Percentiles rank a stretch among this genome's conserved stretches.
Conservation (phyloP, 1,140 invertebrate species). For the Lepidostoma basale region DNA sequence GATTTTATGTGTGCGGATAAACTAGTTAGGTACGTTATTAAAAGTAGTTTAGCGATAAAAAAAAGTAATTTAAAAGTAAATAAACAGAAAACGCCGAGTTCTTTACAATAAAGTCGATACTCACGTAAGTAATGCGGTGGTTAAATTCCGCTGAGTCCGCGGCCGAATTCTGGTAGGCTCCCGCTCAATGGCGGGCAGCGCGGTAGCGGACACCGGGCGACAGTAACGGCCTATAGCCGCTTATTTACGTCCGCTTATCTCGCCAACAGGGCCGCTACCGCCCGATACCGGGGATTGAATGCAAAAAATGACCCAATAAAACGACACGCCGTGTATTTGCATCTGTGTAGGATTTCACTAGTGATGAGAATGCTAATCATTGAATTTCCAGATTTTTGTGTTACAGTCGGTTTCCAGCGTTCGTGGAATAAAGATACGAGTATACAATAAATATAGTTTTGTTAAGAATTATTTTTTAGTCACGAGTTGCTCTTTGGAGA, state of each 20-base stretch:
- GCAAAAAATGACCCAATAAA: conserved; percentile 40
- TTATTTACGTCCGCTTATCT: conserved; percentile 44
- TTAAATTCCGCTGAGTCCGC: neutral
- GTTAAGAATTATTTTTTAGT: too few species aligned
- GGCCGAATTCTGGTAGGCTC: neutral
- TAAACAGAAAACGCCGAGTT: too few species aligned
- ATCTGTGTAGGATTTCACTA: neutral
- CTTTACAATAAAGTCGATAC: too few species aligned
- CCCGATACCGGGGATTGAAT: conserved; percentile 28
- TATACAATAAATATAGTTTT: too few species aligned
- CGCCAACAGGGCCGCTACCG: conserved; percentile 22
- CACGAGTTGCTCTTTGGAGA: too few species aligned
- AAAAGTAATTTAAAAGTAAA: too few species aligned
- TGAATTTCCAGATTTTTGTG: too few species aligned
- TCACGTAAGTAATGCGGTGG: neutral
- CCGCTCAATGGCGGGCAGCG: conserved; percentile 7
- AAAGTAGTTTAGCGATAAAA: too few species aligned
- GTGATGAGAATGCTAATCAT: neutral
- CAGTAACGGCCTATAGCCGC: conserved; percentile 41
- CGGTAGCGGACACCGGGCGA: conserved; percentile 33
- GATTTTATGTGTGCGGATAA: too few species aligned
- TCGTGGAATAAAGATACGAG: too few species aligned
- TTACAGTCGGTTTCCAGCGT: too few species aligned
- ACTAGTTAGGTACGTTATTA: too few species aligned
- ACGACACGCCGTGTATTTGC: neutral